Evolutionary conservation across 2,888 invertebrate genomes (phyloP), one percentile per base, ranked within the genome.

Genomic region (Drosophila eohydei): DNA sequence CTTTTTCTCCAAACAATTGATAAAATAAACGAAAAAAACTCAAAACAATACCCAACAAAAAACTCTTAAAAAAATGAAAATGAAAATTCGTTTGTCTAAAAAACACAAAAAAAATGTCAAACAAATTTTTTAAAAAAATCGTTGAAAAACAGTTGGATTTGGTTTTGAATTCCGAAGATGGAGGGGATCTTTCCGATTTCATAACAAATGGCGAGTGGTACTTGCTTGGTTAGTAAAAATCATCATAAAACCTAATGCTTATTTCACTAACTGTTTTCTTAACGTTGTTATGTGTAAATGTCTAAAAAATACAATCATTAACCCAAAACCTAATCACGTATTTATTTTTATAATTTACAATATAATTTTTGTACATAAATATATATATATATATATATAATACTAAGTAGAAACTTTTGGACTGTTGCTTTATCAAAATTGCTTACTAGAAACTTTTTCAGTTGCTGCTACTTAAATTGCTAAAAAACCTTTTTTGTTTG

Each of bases 161-260:
- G 94, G 95, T 97, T 94, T 96, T 99, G 93, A 97, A 98, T 94
- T 97, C 97, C 92, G 96, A 97, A 91, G 95, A 95, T 89, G 98
- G 98, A 86, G 99, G 99, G 84, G 99, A 99, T 94, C 95, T 97
- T 91, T 96, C 97, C 90, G 98, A 97, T 94, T 99, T 99, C 95
- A 98, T 99, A 93, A 97, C 97, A 90, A 99, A 99, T 93, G 99
- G 99, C 91, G 99, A 99, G 94, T 99, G 99, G 99, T 98, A 98
- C 94, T 95, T 99, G 92, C 96, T 99, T 94, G 98, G 99, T 98
- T 94, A 96, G 96, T 92, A 92, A 90, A 87, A 73, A 82, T 83
- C 79, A 86, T 84, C 76, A 78, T 78, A 72, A 80, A 81, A 48
- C 72, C 80, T 80, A 77, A 81, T 76, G 83, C 80, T 78, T 85